Conservation (phyloP, 2,113 vertebrate genomes). For the Anhinga rufa region DNA sequence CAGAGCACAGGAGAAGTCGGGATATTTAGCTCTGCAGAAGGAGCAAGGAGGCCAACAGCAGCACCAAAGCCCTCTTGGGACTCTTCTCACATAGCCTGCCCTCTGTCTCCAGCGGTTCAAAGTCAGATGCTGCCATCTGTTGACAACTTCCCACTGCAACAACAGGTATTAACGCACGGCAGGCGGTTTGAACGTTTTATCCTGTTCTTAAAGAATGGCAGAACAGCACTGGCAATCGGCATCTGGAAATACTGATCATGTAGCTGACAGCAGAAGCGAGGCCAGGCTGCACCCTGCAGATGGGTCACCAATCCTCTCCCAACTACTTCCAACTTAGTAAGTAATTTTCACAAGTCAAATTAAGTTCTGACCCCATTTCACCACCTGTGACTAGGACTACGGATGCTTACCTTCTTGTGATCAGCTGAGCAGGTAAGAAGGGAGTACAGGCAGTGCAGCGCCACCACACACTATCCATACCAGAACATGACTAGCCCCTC, state of each 20-base stretch:
- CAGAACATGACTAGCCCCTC: accelerated
- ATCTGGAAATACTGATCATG: accelerated
- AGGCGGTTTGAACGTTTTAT: accelerated
- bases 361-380: neutral
- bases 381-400: too few relatives aligned
- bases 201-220: accelerated
- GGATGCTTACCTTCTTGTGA: neutral
- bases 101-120: accelerated
- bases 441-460: neutral
- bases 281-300: accelerated
- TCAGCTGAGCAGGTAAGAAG: neutral
- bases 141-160: neutral
- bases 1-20: neutral
- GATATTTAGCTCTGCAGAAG: neutral
- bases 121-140: neutral
- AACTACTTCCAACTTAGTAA: accelerated
- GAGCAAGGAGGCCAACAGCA: neutral
- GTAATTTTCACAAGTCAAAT: neutral
- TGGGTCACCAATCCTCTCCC: neutral
- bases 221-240: accelerated
- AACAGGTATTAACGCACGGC: accelerated
- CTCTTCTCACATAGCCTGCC: accelerated
- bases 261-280: neutral
- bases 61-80: neutral
- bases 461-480: accelerated